phyloP scores from a whole-genome alignment of 53 echinoderm and acorn worm species.

The Zoroaster sp. region DNA sequence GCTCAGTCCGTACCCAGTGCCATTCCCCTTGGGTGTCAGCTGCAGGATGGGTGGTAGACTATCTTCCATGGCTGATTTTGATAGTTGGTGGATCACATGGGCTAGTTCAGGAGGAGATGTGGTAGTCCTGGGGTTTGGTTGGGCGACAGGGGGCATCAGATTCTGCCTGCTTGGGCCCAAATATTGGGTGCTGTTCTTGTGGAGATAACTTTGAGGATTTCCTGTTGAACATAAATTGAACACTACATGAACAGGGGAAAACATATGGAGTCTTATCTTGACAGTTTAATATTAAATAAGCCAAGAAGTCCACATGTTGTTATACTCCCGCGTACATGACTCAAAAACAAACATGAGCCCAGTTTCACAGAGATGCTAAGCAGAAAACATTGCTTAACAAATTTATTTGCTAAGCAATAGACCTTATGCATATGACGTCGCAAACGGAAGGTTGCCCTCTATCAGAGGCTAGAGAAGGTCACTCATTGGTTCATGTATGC shows the following conservation, averaged over 20 bases:
- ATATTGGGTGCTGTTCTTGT: conserved; percentile 18
- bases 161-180: neutral
- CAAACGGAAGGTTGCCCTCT: no score
- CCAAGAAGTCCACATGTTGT: no score
- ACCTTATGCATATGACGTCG: no score
- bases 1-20: conserved; percentile 91
- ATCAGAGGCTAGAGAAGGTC: no score
- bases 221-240: neutral
- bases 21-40: conserved; percentile 92
- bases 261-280: no score
- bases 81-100: conserved; percentile 81
- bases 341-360: no score
- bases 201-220: neutral
- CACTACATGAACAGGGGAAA: neutral
- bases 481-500: no score
- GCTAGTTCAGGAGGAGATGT: conserved; percentile 78
- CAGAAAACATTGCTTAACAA: no score
- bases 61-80: conserved; percentile 80
- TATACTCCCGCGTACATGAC: no score
- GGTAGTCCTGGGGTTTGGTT: neutral
- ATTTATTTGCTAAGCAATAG: no score
- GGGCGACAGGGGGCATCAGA: neutral
- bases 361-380: no score
- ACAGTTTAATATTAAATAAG: no score
- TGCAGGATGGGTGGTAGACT: conserved; percentile 73